Evolutionary conservation across 2,888 invertebrate genomes (phyloP), one percentile per base, ranked within the genome.

Genomic region (Pollenia angustigena): DNA sequence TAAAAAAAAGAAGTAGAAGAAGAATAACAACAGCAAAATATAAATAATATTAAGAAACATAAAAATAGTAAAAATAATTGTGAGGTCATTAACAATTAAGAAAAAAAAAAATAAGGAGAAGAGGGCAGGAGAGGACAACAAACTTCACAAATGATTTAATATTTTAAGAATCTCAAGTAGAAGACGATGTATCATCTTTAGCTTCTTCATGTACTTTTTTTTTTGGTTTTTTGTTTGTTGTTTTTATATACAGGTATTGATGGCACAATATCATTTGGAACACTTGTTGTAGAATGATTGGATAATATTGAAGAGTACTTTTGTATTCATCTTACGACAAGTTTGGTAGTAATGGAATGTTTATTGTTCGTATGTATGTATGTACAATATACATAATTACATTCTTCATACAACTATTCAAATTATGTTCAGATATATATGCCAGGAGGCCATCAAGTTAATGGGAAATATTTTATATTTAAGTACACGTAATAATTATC

Each of bases 41-140:
- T 3, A 40, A 56, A 78, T 16, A 42, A 66, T 16, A 52, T 32
- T 32, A 54, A 44, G 10, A 62, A 62, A 8, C n/a, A 75, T 69
- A 72, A 58, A 23, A 76, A 74, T 79, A 84, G 68, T 87, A 87
- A 89, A 88, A 88, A 88, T 89, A 89, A 88, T 89, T 89, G 74
- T 89, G 89, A 89, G 89, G 83, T 89, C 89, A 89, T 89, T 86
- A 86, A 62, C 66, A 78, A 80, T n/a, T 11, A 46, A 18, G 44
- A 60, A 56, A 44, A 50, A 60, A 56, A 44, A 50, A n/a, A 76
- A 52, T 23, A 16, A 6, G 44, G 60, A 52, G 40, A 23, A 54
- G 50, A 44, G 14, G 56, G 79, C 76, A 66, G 52, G 50, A 62
- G 54, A 40, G 14, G 11, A 10, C 48, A 56, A 46, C 23, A 46